These are phyloP conservation scores for Triplophysa dalaica DNA, from an alignment of 2,113 vertebrate genomes.

Conservation along the genomic window DNA sequence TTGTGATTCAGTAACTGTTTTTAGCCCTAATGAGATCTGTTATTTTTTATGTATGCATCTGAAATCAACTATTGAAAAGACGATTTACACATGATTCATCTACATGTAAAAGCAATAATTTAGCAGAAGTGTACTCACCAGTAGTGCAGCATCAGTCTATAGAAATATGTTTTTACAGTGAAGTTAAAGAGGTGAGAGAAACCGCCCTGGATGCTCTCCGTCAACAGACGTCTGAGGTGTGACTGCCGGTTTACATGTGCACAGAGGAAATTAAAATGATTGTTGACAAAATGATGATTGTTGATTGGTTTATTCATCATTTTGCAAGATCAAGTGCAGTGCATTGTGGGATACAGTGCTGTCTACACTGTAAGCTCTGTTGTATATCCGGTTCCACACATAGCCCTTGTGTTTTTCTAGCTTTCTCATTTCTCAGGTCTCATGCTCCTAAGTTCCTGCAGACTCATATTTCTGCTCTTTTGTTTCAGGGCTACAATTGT, in stretches of 20 bases:
- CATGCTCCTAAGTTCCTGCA: constrained; percentile 38
- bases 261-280: too few relatives aligned
- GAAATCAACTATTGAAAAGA: neutral
- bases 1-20: neutral
- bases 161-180: neutral
- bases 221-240: constrained; percentile 13
- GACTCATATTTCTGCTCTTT: constrained; percentile 55
- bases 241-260: constrained; percentile 6
- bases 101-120: neutral
- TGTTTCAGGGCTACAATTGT: constrained; percentile 62
- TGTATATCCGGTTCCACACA: neutral
- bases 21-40: neutral
- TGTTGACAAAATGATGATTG: neutral
- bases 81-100: neutral
- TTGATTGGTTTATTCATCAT: neutral
- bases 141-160: neutral
- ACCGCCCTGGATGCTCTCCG: constrained; percentile 54
- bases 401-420: neutral
- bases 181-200: constrained; percentile 52
- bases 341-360: neutral
- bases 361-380: too few relatives aligned
- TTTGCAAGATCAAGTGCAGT: neutral
- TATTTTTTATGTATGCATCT: neutral
- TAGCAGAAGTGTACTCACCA: constrained; percentile 22
- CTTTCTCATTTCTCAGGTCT: constrained; percentile 13